A percentile compares a stretch with the other conserved stretches of the same genome.
Evolutionary conservation across 2,797 vertebrate species (phyloP).

Genomic region (Rhadinocentrus ornatus): DNA sequence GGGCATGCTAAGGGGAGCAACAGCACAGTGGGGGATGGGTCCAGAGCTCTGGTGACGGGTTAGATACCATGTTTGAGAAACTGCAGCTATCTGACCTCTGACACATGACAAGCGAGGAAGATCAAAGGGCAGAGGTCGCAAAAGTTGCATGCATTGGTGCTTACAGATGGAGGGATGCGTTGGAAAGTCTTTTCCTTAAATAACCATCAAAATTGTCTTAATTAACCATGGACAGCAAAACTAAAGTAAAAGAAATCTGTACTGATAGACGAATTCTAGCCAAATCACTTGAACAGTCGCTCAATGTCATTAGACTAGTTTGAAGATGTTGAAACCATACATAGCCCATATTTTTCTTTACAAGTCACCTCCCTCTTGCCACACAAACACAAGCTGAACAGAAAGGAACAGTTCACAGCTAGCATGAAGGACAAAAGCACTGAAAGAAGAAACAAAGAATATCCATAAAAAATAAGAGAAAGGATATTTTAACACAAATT

Average conservation of each 20-base stretch:
- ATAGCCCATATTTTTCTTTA: slow-evolving; percentile 66
- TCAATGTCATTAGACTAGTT: slow-evolving; percentile 36
- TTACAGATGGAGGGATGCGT: slow-evolving; percentile 36
- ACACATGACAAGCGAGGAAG: slow-evolving; percentile 69
- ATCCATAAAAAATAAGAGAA: slow-evolving; percentile 7
- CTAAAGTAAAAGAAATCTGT: background rate
- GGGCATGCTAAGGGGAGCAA: slow-evolving; percentile 52
- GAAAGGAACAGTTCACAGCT: slow-evolving; percentile 5
- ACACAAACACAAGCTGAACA: slow-evolving; percentile 15
- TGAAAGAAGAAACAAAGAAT: slow-evolving; percentile 16
- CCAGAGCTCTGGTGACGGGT: slow-evolving; percentile 57
- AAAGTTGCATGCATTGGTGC: slow-evolving; percentile 49
- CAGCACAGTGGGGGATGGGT: slow-evolving; percentile 16
- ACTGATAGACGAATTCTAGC: background rate
- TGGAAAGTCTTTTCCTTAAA: background rate
- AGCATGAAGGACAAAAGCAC: slow-evolving; percentile 15
- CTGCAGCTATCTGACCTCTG: slow-evolving; percentile 77
- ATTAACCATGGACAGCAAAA: background rate
- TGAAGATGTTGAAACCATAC: slow-evolving; percentile 59
- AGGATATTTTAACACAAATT: slow-evolving; percentile 25
- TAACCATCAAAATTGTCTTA: background rate
- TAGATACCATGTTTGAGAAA: slow-evolving; percentile 69
- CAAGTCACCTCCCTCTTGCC: background rate
- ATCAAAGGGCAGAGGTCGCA: slow-evolving; percentile 67
- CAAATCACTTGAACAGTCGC: background rate